These are phyloP conservation scores for Typhlichthys eigenmanni DNA, from an alignment of 2,797 vertebrate genomes.

Conservation along the genomic window DNA sequence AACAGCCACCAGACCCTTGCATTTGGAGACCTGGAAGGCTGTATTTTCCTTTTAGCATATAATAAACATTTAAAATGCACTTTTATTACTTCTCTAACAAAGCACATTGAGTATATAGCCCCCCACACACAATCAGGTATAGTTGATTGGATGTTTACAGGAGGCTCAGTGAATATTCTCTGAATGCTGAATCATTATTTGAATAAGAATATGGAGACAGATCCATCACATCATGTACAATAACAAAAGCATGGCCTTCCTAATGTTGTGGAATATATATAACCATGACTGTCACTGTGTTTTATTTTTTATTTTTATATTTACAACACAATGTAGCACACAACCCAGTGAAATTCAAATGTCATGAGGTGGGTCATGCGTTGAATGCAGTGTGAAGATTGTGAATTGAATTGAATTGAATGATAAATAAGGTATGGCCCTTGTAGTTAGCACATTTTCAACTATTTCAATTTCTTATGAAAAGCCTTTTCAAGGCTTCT, in stretches of 20 bases:
- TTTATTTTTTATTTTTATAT: not conserved
- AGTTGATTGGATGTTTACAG: slow-evolving; percentile 18
- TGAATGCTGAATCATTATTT: slow-evolving; percentile 15
- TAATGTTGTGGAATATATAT: not conserved
- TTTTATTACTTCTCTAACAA: slow-evolving; percentile 44
- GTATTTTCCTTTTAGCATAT: slow-evolving; percentile 45
- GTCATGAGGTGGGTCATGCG: not conserved
- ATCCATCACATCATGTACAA: too few relatives aligned
- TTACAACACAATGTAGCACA: not conserved
- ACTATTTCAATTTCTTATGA: not conserved
- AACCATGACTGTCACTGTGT: not conserved
- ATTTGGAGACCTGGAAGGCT: slow-evolving; percentile 52
- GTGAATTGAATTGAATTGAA: too few relatives aligned
- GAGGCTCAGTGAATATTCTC: slow-evolving; percentile 9
- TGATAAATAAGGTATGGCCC: too few relatives aligned
- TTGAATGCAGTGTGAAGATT: not conserved
- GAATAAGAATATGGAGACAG: not conserved
- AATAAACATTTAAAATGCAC: slow-evolving; percentile 63
- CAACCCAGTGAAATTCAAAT: not conserved
- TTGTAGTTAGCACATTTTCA: too few relatives aligned
- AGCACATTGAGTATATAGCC: too few relatives aligned
- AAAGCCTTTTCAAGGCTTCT: not conserved
- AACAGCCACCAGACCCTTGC: slow-evolving; percentile 35
- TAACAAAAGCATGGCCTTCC: not conserved
- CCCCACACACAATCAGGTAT: not conserved